Percentiles rank a stretch among this genome's conserved stretches.
Conservation (phyloP, 64 coral and sea anemone genomes). For the Montipora foliosa region DNA sequence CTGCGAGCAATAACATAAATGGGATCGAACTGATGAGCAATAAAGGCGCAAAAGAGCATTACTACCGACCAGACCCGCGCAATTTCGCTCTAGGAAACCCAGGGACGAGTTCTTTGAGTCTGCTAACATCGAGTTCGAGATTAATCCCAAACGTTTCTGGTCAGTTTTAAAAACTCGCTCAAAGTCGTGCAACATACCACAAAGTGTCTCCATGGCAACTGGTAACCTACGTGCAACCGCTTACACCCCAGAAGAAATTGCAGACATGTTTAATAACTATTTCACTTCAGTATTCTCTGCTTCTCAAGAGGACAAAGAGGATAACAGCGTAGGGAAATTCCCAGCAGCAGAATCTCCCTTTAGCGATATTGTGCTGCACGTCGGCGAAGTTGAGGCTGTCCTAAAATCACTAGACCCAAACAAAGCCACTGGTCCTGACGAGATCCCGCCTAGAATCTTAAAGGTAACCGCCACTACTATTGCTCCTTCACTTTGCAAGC, state of each 20-base stretch:
- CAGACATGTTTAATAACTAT: too few species aligned
- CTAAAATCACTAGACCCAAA: too few species aligned
- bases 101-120: background rate
- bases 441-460: too few species aligned
- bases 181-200: background rate
- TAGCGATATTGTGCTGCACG: background rate
- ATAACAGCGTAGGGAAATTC: background rate
- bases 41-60: too few species aligned
- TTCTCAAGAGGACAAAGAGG: too few species aligned
- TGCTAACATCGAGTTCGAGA: background rate
- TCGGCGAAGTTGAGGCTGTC: constrained; percentile 1
- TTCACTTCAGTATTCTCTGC: too few species aligned
- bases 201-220: background rate
- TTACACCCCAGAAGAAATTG: background rate
- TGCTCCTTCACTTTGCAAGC: too few species aligned
- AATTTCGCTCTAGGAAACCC: background rate
- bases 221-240: constrained; percentile 3
- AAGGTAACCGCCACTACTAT: too few species aligned
- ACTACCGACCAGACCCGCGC: too few species aligned
- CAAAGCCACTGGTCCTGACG: too few species aligned
- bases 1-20: too few species aligned
- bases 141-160: background rate
- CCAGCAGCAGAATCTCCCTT: background rate
- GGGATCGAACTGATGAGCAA: too few species aligned
- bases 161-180: background rate